Conservation (phyloP, 1,140 invertebrate genomes). For the Aphaenogaster ashmeadi region DNA sequence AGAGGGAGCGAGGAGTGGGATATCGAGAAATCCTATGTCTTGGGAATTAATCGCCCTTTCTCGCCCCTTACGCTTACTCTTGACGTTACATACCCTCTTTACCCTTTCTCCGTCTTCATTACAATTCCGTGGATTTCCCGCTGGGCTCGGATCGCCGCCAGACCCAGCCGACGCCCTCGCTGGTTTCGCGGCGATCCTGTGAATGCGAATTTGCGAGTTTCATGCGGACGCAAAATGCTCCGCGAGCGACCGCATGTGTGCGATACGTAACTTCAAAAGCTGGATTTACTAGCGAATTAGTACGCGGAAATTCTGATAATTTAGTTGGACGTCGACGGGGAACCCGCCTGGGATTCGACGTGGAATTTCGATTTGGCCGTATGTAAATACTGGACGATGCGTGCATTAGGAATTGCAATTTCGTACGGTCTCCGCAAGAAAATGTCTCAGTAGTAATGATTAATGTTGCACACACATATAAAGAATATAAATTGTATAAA, state of each 20-base stretch:
- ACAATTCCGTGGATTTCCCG: slow-evolving; percentile 68
- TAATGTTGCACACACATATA: not conserved
- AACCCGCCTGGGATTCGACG: slow-evolving; percentile 46
- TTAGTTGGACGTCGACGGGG: slow-evolving; percentile 54
- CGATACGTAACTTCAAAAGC: slow-evolving; percentile 61
- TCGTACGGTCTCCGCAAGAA: not conserved
- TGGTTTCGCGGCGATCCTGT: slow-evolving; percentile 14
- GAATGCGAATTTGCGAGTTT: slow-evolving; percentile 64
- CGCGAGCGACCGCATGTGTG: slow-evolving; percentile 43
- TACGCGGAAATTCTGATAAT: slow-evolving; percentile 61
- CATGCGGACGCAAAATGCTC: slow-evolving; percentile 53
- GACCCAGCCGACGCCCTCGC: not conserved
- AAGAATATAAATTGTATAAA: not conserved
- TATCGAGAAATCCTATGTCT: slow-evolving; percentile 54
- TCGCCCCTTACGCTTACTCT: slow-evolving; percentile 42
- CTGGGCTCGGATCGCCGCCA: slow-evolving; percentile 32
- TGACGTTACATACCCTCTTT: slow-evolving; percentile 51
- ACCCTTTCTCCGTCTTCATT: slow-evolving; percentile 68
- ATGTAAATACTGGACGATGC: slow-evolving; percentile 48
- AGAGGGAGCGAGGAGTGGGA: not conserved
- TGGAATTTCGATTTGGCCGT: slow-evolving; percentile 49
- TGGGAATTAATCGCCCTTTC: slow-evolving; percentile 63
- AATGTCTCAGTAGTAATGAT: not conserved
- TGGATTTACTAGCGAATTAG: slow-evolving; percentile 61
- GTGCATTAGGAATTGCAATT: slow-evolving; percentile 48